Base-by-base conservation (phyloP, 1,140 invertebrate species). In the Heliconius eleuchia region DNA sequence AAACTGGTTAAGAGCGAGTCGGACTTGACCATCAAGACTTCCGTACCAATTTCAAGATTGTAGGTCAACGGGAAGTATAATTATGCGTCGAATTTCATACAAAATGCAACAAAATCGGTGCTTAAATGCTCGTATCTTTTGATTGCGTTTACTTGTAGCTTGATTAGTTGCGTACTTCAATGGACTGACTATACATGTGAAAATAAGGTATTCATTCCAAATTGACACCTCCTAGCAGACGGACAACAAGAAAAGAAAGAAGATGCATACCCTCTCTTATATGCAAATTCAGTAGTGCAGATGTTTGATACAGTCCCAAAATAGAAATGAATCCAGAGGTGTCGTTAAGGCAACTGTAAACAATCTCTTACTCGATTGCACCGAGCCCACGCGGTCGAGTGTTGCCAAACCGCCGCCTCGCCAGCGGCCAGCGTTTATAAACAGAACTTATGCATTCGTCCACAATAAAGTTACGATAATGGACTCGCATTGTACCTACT, bases 251-350 rank as follows among this genome's bases (percentile, higher is more conserved):
- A 37, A 37, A 37, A 37, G 34, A 37, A 46, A 16, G 13, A 42
- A 42, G 9, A 42, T 13, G 7, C 39, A 57, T 57, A 57, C 7
- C 2, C 0, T 57, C 0, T 57, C 18, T 0, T 60, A 60, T 6
- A 76, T 57, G 57, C 37, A 71, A 76, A 70, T 76, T 70, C 30
- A 50, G 37, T 42, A 42, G 23, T 76, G 60, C 74, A 76, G 76
- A 77, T 71, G 66, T 72, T 37, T 70, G 76, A 30, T 77, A 77
- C 27, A 37, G 37, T 73, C 73, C 79, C 30, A 80, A 80, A 80
- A 80, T 80, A 80, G 79, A 80, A 77, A 80, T 80, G 79, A 80
- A 80, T 77, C 77, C 79, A 80, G 75, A 77, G 75, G 72, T 80
- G 76, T 80, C 60, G 50, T 46, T 50, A 80, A 77, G 75, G 75